Evolutionary conservation across 2,797 vertebrate species (phyloP).

Genomic region (Sebastes taczanowskii): DNA sequence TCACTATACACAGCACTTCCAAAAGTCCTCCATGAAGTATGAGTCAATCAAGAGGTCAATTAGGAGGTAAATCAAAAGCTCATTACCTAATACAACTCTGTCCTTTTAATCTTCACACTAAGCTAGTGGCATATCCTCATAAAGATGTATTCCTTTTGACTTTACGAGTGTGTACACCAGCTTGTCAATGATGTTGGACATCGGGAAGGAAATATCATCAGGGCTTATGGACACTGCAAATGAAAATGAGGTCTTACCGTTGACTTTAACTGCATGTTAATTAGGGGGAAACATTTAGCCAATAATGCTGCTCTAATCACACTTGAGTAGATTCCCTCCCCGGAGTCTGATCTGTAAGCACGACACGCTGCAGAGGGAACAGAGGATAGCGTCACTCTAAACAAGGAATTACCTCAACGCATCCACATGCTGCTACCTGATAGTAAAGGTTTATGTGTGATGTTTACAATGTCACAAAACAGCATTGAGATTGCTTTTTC

Average conservation of each 20-base stretch:
- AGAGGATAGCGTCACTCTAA: slow-evolving; percentile 9
- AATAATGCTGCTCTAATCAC: slow-evolving; percentile 65
- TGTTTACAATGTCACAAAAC: slow-evolving; percentile 20
- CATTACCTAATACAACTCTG: not conserved
- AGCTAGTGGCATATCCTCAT: not conserved
- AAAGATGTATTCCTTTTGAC: not conserved
- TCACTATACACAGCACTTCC: not conserved
- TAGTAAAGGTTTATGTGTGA: slow-evolving; percentile 31
- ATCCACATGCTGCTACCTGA: slow-evolving; percentile 17
- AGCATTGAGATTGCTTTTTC: not conserved
- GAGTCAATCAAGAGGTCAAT: not conserved
- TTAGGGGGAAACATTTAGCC: slow-evolving; percentile 60
- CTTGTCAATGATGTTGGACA: not conserved
- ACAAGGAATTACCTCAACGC: slow-evolving; percentile 23
- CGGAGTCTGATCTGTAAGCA: slow-evolving; percentile 46
- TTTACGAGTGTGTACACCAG: not conserved
- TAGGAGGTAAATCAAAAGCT: not conserved
- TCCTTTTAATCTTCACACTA: not conserved
- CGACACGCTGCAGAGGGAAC: slow-evolving; percentile 3
- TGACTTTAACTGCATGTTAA: slow-evolving; percentile 59
- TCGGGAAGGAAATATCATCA: not conserved
- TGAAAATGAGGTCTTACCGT: slow-evolving; percentile 19
- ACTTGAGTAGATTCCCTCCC: slow-evolving; percentile 51
- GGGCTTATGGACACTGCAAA: slow-evolving; percentile 18
- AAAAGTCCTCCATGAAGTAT: not conserved